Percentiles rank a stretch among this genome's conserved stretches.
phyloP scores from a whole-genome alignment of 2,113 vertebrate genomes.

The Eurypyga helias region DNA sequence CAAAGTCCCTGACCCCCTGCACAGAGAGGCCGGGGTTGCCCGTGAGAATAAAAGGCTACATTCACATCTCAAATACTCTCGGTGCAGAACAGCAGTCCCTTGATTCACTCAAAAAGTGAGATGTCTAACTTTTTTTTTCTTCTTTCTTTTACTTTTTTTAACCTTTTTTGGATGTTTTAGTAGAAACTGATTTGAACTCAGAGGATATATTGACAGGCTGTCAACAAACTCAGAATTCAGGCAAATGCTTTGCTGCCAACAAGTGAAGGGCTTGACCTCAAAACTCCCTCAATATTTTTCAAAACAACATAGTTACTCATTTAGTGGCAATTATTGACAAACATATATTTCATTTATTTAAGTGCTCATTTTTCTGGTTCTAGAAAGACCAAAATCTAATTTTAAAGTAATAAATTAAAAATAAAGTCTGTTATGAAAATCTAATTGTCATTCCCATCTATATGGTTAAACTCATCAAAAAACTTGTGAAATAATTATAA shows the following conservation, averaged over 20 bases:
- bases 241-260: not conserved
- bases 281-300: not conserved
- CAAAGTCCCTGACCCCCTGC: not conserved
- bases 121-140: not conserved
- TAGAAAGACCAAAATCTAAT: not conserved
- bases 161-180: not conserved
- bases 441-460: not conserved
- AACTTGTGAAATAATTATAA: not conserved
- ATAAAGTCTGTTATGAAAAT: not conserved
- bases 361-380: not conserved
- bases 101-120: not conserved
- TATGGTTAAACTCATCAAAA: not conserved
- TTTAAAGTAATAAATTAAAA: not conserved
- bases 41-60: rapidly evolving
- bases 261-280: not conserved
- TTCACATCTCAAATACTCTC: not conserved
- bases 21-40: not conserved
- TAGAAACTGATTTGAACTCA: not conserved
- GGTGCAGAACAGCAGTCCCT: not conserved
- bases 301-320: not conserved
- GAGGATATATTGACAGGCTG: not conserved
- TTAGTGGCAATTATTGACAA: not conserved
- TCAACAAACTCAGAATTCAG: not conserved
- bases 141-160: not conserved
- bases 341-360: not conserved